Conservation (phyloP, 2,797 vertebrate genomes). For the Paramormyrops hopkinsi region DNA sequence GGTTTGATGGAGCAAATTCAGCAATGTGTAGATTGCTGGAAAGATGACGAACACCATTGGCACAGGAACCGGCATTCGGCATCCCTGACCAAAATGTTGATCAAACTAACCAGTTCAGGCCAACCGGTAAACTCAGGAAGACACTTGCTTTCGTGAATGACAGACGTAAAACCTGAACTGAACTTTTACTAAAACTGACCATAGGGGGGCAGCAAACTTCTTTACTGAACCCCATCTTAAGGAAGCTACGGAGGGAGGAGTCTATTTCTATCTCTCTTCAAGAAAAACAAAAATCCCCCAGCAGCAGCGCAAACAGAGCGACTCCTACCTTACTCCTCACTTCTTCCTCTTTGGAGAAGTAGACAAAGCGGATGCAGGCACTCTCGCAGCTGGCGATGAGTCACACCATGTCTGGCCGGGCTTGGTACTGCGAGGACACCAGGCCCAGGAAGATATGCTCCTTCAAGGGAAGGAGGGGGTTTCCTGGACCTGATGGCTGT, state of each 20-base stretch:
- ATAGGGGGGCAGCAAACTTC: slow-evolving; percentile 24
- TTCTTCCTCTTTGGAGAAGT: slow-evolving; percentile 39
- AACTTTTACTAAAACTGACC: neutral
- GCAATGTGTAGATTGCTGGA: neutral
- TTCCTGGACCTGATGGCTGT: neutral
- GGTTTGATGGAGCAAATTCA: neutral
- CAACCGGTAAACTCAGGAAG: neutral
- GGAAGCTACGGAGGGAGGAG: neutral
- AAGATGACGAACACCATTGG: neutral
- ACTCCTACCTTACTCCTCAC: slow-evolving; percentile 34
- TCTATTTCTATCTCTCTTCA: neutral
- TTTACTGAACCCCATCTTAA: neutral
- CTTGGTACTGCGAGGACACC: slow-evolving; percentile 37
- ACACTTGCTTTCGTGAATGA: neutral
- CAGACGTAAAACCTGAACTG: neutral
- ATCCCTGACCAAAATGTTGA: neutral
- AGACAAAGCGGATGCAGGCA: slow-evolving; percentile 38
- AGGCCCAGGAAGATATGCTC: slow-evolving; percentile 34
- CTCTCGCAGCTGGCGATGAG: slow-evolving; percentile 34
- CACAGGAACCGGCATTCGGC: neutral
- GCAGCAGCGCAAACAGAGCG: neutral
- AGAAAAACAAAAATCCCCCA: neutral
- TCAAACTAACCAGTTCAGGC: neutral
- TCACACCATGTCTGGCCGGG: slow-evolving; percentile 29
- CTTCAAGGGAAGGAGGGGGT: slow-evolving; percentile 17